phyloP scores from a whole-genome alignment of 2,888 invertebrate genomes.

The Liposcelis brunnea region DNA sequence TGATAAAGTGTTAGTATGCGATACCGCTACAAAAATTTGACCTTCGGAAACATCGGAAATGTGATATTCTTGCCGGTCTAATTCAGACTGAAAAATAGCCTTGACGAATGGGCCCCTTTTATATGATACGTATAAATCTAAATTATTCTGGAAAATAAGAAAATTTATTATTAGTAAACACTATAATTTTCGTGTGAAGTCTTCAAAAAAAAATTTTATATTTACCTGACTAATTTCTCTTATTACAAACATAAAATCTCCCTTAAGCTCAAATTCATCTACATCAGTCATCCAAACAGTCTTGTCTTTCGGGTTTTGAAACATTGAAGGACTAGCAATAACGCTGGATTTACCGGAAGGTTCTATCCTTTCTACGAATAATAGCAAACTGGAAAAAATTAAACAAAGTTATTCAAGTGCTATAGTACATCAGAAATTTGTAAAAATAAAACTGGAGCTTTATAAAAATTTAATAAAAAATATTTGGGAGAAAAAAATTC shows the following conservation, averaged over 20 bases:
- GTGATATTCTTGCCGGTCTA: conserved; percentile 50
- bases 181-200: neutral
- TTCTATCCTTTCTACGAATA: conserved; percentile 52
- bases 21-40: conserved; percentile 64
- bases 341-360: conserved; percentile 39
- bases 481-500: too few relatives aligned
- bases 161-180: conserved; percentile 4
- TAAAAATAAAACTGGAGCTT: too few relatives aligned
- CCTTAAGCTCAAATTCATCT: conserved; percentile 65
- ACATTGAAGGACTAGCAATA: conserved; percentile 25
- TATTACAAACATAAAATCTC: conserved; percentile 72
- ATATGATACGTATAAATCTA: conserved; percentile 60
- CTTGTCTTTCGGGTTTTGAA: conserved; percentile 20
- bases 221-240: conserved; percentile 41
- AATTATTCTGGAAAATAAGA: conserved; percentile 24
- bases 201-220: conserved; percentile 3
- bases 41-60: conserved; percentile 70
- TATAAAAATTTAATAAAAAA: too few relatives aligned
- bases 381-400: conserved; percentile 21
- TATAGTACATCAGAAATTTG: too few relatives aligned
- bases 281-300: conserved; percentile 44
- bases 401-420: too few relatives aligned
- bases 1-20: conserved; percentile 52
- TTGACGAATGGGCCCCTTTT: conserved; percentile 49
- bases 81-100: conserved; percentile 56